Evolutionary conservation across 2,888 invertebrate species (phyloP), one percentile per base, ranked within the genome.

Genomic region (Bursaphelenchus okinawaensis): DNA sequence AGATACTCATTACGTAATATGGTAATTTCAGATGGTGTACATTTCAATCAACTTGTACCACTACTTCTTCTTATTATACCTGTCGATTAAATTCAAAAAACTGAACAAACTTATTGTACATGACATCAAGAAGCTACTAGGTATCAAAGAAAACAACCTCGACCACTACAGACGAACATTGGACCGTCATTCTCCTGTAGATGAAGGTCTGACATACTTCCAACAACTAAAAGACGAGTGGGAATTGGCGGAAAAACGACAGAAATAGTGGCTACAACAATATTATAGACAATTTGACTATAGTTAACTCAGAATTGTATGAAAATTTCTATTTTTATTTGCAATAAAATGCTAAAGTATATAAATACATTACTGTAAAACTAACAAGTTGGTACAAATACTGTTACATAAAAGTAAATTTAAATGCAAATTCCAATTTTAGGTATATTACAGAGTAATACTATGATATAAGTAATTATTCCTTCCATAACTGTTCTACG

Each of bases 401-500:
- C n/a, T n/a, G n/a, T n/a, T n/a, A n/a, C n/a, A 40, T 40, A 6
- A 40, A n/a, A 12, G 40, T 12, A 29, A 40, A 16, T 16, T 40
- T 40, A 40, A 40, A n/a, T 40, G 6, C n/a, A 40, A 40, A 40
- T 40, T 16, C 31, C 31, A 29, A 12, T 40, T 16, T n/a, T 40
- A 4, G 16, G n/a, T 40, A 9, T n/a, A 12, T 16, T 40, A 40
- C 3, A n/a, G 6, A 6, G 54, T 54, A 24, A 19, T 4, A 19
- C n/a, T 12, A 40, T 40, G n/a, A n/a, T 12, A 40, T 12, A 12
- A n/a, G 12, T 40, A 40, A 56, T 9, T 56, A 52, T 31, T 60
- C 8, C 16, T 52, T 62, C 62, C 62, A 62, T 20, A 55, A 19
- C 19, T 62, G 20, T 28, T 79, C 79, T 12, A 79, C 70, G 0